Base-by-base conservation (phyloP, 2,797 vertebrate genomes). In the Rhabdomys pumilio region DNA sequence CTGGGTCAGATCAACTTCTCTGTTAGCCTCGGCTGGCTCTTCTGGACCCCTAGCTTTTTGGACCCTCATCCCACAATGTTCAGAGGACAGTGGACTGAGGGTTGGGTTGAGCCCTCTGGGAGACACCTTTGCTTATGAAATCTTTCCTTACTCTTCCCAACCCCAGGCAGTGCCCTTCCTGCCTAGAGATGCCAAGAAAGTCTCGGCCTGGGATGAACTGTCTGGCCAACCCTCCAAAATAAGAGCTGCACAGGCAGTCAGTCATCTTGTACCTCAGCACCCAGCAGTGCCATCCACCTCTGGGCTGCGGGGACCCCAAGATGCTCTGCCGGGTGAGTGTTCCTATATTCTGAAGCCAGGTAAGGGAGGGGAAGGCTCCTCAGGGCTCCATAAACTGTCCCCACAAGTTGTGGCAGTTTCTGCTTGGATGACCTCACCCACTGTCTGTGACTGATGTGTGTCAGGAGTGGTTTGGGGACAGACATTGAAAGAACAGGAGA, bases 121-220 rank as follows among this genome's bases (percentile, higher is more conserved):
- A 83, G 72, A 87, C 17, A 73, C 76, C 82, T 91, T 83, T 20
- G 3, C 80, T 61, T 14, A 38, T 10, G 3, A 47, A 29, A 2
- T 94, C 86, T 72, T 91, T 79, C 80, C 50, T 44, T 31, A 79
- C 26, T 41, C 77, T 29, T 47, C 82, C 96, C 86, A 61, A 2
- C 67, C 94, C 79, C 26, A 72, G 96, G 96, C 95, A 94, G 97
- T 96, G 97, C 90, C 85, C 96, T 97, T 97, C 98, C 98, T 98
- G 92, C 95, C 93, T 34, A 0, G 91, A 86, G 96, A 95, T 98
- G 98, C 98, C 98, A 98, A 98, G 98, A 98, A 98, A 98, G 95
- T 97, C 88, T 93, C 72, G 93, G 97, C 96, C 97, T 86, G 90
- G 97, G 98, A 63, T 81, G 93, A 93, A 89, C 26, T 34, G 34